Evolutionary conservation across 2,113 vertebrate genomes (phyloP).

Genomic region (Dasyurus viverrinus): DNA sequence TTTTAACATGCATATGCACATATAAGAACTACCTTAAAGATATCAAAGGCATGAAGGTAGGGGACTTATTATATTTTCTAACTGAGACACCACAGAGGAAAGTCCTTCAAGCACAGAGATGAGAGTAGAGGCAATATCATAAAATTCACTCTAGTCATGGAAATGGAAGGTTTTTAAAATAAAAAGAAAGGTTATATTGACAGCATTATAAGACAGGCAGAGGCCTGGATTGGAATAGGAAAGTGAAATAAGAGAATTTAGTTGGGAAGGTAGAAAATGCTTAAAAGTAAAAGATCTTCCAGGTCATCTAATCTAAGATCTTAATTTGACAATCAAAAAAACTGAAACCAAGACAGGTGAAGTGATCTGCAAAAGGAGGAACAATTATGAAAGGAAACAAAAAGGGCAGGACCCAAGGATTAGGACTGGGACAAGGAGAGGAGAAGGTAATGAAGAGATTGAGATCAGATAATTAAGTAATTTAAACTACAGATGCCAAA

Average conservation of each 20-base stretch:
- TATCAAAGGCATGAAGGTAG: background rate
- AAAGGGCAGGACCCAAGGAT: background rate
- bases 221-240: background rate
- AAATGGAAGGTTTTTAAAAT: background rate
- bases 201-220: background rate
- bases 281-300: background rate
- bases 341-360: background rate
- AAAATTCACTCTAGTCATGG: background rate
- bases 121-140: background rate
- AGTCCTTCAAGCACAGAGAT: background rate
- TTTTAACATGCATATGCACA: background rate
- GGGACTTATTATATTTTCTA: background rate
- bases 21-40: background rate
- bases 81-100: background rate
- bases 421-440: background rate
- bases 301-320: background rate
- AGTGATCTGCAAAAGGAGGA: background rate
- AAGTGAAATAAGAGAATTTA: background rate
- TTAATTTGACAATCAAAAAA: background rate
- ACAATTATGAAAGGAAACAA: background rate
- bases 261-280: background rate
- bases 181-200: background rate
- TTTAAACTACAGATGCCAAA: background rate
- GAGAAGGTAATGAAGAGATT: background rate
- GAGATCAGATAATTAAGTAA: background rate